phyloP scores from a whole-genome alignment of 2,888 invertebrate species.

The Orthonevra nobilis region DNA sequence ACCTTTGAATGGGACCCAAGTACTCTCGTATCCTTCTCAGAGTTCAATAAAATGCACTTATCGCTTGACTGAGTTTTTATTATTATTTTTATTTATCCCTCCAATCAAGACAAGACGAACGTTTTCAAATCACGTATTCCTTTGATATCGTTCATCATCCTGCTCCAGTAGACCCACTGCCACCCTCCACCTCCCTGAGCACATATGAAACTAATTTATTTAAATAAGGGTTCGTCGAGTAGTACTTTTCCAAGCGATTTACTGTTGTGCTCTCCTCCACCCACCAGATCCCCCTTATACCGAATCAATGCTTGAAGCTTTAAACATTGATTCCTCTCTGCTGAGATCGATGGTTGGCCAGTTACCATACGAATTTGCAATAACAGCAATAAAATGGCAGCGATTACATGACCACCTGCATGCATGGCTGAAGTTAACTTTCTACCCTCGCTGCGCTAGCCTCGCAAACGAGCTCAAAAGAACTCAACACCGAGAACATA shows the following conservation, averaged over 20 bases:
- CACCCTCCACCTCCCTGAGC: slow-evolving; percentile 13
- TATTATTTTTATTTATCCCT: slow-evolving; percentile 37
- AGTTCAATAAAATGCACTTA: slow-evolving; percentile 27
- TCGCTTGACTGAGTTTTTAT: slow-evolving; percentile 53
- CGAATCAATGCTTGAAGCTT: slow-evolving; percentile 45
- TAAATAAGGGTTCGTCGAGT: slow-evolving; percentile 55
- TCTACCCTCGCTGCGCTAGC: background rate
- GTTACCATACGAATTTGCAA: slow-evolving; percentile 33
- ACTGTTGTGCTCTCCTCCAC: no score
- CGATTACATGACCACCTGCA: slow-evolving; percentile 48
- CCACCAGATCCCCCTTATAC: slow-evolving; percentile 4
- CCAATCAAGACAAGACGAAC: slow-evolving; percentile 41
- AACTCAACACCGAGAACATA: slow-evolving; percentile 38
- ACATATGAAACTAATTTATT: slow-evolving; percentile 63
- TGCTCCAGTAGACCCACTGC: slow-evolving; percentile 21
- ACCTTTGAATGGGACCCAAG: slow-evolving; percentile 16
- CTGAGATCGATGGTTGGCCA: no score
- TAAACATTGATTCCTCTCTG: slow-evolving; percentile 21
- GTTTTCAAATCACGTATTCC: slow-evolving; percentile 51
- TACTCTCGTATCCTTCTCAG: slow-evolving; percentile 3
- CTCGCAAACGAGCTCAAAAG: slow-evolving; percentile 21
- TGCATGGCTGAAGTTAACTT: background rate
- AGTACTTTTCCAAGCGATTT: slow-evolving; percentile 64
- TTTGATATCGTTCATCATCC: slow-evolving; percentile 46
- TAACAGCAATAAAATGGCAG: slow-evolving; percentile 7